Percentiles rank a stretch among this genome's conserved stretches.
Conservation (phyloP, 2,888 invertebrate species). For the Sycophila texana region DNA sequence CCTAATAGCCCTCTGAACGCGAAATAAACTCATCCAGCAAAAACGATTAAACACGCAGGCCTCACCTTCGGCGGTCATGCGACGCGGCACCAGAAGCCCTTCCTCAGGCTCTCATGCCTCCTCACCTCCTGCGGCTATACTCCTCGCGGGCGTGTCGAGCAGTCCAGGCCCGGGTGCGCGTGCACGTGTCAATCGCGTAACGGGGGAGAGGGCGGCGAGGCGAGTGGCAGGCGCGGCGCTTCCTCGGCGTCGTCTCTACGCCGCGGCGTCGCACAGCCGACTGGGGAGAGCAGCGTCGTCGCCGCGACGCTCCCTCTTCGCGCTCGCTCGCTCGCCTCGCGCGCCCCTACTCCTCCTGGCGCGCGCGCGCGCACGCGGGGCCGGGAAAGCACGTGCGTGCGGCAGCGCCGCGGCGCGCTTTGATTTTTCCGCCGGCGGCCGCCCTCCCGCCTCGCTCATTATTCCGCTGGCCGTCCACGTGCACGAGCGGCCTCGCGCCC, state of each 20-base stretch:
- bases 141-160: not conserved
- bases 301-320: not conserved
- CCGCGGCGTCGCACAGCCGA: constrained; percentile 71
- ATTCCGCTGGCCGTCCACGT: not conserved
- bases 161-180: not conserved
- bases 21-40: not conserved
- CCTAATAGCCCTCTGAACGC: not conserved
- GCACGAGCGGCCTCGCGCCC: not conserved
- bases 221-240: not conserved
- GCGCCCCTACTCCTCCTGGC: not conserved
- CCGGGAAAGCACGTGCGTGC: not conserved
- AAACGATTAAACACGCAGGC: not conserved
- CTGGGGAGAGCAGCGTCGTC: constrained; percentile 59
- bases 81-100: not conserved
- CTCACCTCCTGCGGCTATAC: not conserved
- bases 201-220: not conserved
- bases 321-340: not conserved
- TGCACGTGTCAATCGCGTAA: not conserved
- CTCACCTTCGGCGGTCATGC: constrained; percentile 48
- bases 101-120: not conserved
- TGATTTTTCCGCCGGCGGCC: not conserved
- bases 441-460: not conserved
- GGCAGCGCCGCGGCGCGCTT: constrained; percentile 58
- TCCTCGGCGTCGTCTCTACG: constrained; percentile 55
- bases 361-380: not conserved